phyloP scores from a whole-genome alignment of 1,140 invertebrate genomes.

The Macrotrachela quadricornifera region DNA sequence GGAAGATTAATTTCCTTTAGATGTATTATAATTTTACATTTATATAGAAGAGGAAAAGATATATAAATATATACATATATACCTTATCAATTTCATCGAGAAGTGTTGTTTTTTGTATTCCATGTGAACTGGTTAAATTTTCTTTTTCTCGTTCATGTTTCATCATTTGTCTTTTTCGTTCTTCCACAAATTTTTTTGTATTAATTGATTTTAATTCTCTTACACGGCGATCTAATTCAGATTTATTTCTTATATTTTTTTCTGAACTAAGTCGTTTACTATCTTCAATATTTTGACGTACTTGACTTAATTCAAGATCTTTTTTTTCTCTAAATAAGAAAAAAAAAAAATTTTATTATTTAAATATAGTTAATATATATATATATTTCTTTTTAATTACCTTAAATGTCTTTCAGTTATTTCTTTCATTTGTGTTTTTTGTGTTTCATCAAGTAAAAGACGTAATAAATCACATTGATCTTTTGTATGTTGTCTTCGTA shows the following conservation, averaged over 20 bases:
- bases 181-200: slow-evolving; percentile 94
- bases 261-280: slow-evolving; percentile 81
- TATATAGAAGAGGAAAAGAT: too few species aligned
- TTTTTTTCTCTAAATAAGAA: slow-evolving; percentile 54
- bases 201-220: slow-evolving; percentile 95
- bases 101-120: too few species aligned
- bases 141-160: slow-evolving; percentile 81
- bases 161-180: slow-evolving; percentile 60
- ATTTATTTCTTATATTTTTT: slow-evolving; percentile 85
- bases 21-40: too few species aligned
- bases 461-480: slow-evolving; percentile 3
- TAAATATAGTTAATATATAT: too few species aligned
- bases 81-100: too few species aligned
- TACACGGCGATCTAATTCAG: slow-evolving; percentile 66
- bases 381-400: neutral
- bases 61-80: too few species aligned
- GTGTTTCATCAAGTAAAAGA: slow-evolving; percentile 2
- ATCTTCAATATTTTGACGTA: slow-evolving; percentile 84
- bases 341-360: too few species aligned
- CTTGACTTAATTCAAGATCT: slow-evolving; percentile 80
- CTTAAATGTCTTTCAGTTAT: neutral
- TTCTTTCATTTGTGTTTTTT: slow-evolving; percentile 8
- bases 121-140: slow-evolving; percentile 17
- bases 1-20: too few species aligned
- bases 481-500: slow-evolving; percentile 1